A percentile compares a stretch with the other conserved stretches of the same genome.
phyloP scores from a whole-genome alignment of 2,113 vertebrate species.

The Ploceus nigricollis region DNA sequence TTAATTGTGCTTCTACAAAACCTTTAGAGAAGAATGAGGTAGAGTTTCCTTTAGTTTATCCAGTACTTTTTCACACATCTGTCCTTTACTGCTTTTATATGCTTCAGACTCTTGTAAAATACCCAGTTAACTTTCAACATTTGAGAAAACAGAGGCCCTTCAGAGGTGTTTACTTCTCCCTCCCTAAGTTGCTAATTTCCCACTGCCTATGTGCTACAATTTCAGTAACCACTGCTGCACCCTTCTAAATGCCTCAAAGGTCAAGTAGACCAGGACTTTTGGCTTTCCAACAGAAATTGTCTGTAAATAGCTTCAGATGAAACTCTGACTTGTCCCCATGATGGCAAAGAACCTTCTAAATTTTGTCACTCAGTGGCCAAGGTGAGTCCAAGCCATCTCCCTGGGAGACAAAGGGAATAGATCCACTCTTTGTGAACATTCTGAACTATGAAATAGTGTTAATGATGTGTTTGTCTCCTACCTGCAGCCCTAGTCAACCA shows the following conservation, averaged over 20 bases:
- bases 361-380: not conserved
- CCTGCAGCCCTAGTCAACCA: not conserved
- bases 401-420: accelerated
- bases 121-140: conserved; percentile 3
- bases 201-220: not conserved
- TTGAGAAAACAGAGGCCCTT: conserved; percentile 21
- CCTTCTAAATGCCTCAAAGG: not conserved
- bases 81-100: conserved; percentile 23
- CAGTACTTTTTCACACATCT: conserved; percentile 40
- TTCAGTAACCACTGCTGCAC: not conserved
- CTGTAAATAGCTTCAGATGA: not conserved
- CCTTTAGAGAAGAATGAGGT: conserved; percentile 72
- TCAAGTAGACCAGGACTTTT: not conserved
- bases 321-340: not conserved
- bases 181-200: not conserved
- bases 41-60: conserved; percentile 68
- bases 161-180: conserved; percentile 25
- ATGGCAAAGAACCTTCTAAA: not conserved
- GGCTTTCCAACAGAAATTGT: not conserved
- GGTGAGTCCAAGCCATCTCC: not conserved
- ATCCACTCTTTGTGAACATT: not conserved
- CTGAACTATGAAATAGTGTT: not conserved
- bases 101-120: conserved; percentile 28
- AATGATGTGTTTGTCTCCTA: not conserved
- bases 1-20: conserved; percentile 71